Conservation (phyloP, 2,113 vertebrate species). For the Cyphomyrus discorhynchus region DNA sequence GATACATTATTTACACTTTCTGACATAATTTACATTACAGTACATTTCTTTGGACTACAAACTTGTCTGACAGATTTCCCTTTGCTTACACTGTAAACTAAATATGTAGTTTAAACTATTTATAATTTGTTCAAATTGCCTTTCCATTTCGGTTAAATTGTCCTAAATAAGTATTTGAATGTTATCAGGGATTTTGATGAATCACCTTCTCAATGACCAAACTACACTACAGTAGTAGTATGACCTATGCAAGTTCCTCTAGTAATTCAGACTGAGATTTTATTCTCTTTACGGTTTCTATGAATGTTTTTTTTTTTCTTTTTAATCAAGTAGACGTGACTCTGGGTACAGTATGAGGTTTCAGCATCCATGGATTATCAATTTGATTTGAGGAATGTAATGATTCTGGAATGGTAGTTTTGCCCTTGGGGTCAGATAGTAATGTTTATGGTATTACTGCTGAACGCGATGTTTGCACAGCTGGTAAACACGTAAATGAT, state of each 20-base stretch:
- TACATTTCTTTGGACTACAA: background rate
- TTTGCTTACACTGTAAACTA: background rate
- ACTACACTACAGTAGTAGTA: background rate
- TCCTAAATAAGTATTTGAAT: background rate
- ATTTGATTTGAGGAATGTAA: background rate
- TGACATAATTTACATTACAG: background rate
- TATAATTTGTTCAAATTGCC: background rate
- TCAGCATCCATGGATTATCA: background rate
- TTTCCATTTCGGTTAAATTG: background rate
- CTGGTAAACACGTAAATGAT: conserved; percentile 1
- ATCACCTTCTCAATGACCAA: background rate
- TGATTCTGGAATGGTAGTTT: conserved; percentile 3
- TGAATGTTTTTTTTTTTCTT: background rate
- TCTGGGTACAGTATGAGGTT: background rate
- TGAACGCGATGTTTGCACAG: conserved; percentile 3
- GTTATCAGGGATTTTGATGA: background rate
- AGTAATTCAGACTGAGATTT: background rate
- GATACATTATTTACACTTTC: background rate
- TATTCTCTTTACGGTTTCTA: background rate
- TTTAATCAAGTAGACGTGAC: background rate
- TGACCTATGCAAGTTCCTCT: background rate
- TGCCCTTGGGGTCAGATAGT: background rate
- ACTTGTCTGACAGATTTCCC: background rate
- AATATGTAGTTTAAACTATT: background rate
- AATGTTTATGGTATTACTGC: background rate